phyloP scores from a whole-genome alignment of 1,140 invertebrate species.

The Cepaea nemoralis region DNA sequence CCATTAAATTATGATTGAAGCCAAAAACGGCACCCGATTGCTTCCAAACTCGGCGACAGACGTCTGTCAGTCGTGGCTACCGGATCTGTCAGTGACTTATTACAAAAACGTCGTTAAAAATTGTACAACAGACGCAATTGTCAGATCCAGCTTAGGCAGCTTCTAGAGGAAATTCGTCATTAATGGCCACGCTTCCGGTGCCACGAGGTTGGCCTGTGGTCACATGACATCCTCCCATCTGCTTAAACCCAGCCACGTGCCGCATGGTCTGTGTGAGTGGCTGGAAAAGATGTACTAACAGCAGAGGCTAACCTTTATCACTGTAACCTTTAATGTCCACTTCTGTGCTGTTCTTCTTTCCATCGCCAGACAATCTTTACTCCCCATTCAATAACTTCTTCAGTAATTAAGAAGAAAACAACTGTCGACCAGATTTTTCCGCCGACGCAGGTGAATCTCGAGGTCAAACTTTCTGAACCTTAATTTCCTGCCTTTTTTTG shows the following conservation, averaged over 20 bases:
- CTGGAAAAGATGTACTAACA: neutral
- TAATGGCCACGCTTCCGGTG: slow-evolving; percentile 14
- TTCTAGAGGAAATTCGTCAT: neutral
- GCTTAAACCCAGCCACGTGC: neutral
- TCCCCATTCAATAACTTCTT: neutral
- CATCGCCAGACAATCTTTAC: neutral
- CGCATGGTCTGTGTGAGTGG: neutral
- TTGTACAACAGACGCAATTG: neutral
- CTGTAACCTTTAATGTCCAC: neutral
- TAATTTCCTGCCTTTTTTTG: slow-evolving; percentile 5
- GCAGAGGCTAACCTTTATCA: neutral
- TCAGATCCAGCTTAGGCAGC: neutral
- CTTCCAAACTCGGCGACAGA: neutral
- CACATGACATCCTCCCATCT: slow-evolving; percentile 4
- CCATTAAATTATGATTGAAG: neutral
- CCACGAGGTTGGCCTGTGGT: neutral
- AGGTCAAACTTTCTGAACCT: neutral
- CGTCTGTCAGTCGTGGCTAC: neutral
- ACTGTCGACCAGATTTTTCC: slow-evolving; percentile 16
- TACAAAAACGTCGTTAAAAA: neutral
- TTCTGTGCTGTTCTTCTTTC: neutral
- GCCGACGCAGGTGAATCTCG: neutral
- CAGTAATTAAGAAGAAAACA: neutral
- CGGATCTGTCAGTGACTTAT: neutral
- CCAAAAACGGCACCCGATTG: neutral